Base-by-base conservation (phyloP, 2,888 invertebrate species). In the Sarcophaga carnaria region DNA sequence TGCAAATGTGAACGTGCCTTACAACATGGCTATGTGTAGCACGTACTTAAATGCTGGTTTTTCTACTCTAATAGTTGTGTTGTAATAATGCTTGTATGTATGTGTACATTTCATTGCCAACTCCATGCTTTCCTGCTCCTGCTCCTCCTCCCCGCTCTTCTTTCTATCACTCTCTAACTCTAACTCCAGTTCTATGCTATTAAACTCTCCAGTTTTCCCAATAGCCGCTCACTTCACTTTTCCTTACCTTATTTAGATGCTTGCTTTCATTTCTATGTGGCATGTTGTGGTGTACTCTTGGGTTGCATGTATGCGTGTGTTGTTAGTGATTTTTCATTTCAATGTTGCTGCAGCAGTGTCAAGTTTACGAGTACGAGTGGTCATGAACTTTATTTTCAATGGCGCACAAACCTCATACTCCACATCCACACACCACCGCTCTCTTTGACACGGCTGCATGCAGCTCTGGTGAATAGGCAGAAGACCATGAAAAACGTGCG, bases 341-440 rank as follows among this genome's bases (percentile, higher is more conserved):
- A 85, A 83, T 86, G 84, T 88, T 81, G n/a, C 81, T 81, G 62
- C 88, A 87, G 90, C 91, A 91, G 91, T 91, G 91, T 91, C 91
- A 91, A 91, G 91, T 91, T 91, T 92, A 91, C 90, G 37, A 37
- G 10, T 37, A 37, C 37, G 37, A 37, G 89, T 90, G 90, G 90
- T 90, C 91, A 90, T 91, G 91, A 92, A 92, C 91, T 91, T 90
- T 89, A 91, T 91, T 87, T 83, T 87, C 82, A 87, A 88, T 86
- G 85, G 83, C 83, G 81, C 62, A 66, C 59, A 66, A 62, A 54
- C 59, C 60, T 72, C 17, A 54, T 63, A 64, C 10, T 37, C 37
- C 49, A 49, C 49, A 49, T 14, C 49, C 12, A 49, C 1, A 49
- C 37, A 0, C 37, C 37, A 10, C 37, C 37, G 8, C 8, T 37